Evolutionary conservation across 2,113 vertebrate genomes (phyloP).

Genomic region (Columbina picui): DNA sequence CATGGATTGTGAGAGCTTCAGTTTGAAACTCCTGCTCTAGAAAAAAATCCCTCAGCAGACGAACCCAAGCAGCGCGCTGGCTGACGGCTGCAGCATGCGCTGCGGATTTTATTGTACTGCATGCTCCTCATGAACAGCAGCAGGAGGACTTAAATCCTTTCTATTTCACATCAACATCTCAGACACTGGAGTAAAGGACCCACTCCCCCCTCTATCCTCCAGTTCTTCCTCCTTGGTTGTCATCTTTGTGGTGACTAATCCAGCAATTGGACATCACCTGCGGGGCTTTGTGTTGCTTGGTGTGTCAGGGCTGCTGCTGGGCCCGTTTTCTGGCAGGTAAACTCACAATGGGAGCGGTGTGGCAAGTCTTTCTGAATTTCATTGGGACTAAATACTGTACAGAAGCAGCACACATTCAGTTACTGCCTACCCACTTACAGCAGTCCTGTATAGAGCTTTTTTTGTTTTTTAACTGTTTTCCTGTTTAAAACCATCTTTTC

Average conservation of each 20-base stretch:
- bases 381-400: background rate
- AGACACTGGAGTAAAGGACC: background rate
- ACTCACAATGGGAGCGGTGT: background rate
- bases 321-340: background rate
- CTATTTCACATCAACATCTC: background rate
- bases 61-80: background rate
- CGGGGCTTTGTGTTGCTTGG: background rate
- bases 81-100: background rate
- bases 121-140: background rate
- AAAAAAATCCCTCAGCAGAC: background rate
- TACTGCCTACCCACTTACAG: background rate
- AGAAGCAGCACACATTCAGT: fast-evolving
- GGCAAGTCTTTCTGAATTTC: background rate
- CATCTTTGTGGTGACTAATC: background rate
- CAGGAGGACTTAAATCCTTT: background rate
- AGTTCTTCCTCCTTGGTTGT: background rate
- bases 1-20: background rate
- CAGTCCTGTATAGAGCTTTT: background rate
- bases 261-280: too few relatives aligned
- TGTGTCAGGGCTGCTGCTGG: background rate
- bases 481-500: background rate
- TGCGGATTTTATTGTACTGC: background rate
- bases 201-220: background rate
- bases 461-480: background rate
- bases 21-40: background rate